A percentile compares a stretch with the other conserved stretches of the same genome.
Evolutionary conservation across 2,113 vertebrate genomes (phyloP).

Genomic region (Astur gentilis): DNA sequence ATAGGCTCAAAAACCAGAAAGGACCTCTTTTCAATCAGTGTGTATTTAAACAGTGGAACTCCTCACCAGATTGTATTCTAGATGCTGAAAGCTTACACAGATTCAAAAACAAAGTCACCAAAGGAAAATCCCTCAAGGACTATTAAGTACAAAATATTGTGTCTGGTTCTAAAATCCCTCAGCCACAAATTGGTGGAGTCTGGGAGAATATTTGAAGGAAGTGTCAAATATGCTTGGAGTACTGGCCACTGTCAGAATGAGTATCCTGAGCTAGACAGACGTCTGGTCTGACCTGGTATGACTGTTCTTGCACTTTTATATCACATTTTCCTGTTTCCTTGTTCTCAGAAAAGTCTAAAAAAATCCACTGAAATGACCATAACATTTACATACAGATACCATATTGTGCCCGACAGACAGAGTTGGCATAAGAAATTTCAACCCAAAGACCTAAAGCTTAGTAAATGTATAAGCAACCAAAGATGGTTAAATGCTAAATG

Average conservation of each 20-base stretch:
- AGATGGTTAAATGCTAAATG: neutral
- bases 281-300: conserved; percentile 25
- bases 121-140: conserved; percentile 35
- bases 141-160: conserved; percentile 27
- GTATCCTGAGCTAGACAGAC: neutral
- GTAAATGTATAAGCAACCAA: neutral
- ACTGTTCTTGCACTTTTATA: conserved; percentile 21
- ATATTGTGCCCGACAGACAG: neutral
- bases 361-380: neutral
- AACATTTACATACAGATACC: neutral
- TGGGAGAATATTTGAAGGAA: conserved; percentile 9
- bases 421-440: neutral
- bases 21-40: neutral
- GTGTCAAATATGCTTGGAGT: neutral
- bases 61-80: neutral
- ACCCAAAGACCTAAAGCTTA: neutral
- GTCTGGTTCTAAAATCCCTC: conserved; percentile 27
- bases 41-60: neutral
- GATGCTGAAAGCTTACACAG: neutral
- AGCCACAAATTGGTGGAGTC: conserved; percentile 28
- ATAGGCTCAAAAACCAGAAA: neutral
- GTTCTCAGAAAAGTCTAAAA: neutral
- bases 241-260: neutral
- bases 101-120: conserved; percentile 10
- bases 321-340: neutral